These are phyloP conservation scores for Agrochola litura DNA, from an alignment of 2,888 invertebrate genomes.

Conservation along the genomic window DNA sequence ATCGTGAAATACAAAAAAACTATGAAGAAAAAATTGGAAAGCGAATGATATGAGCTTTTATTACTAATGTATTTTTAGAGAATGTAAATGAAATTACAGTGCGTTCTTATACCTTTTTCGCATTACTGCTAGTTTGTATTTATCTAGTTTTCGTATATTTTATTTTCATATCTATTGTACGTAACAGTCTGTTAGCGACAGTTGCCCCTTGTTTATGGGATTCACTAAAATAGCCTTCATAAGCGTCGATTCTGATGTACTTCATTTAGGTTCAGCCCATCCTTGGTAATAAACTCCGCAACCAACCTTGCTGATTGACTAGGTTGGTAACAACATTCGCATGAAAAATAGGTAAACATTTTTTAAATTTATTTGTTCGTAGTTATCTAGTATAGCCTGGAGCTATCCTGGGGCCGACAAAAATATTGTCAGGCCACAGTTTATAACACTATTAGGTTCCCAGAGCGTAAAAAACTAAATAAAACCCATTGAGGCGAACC, in stretches of 20 bases:
- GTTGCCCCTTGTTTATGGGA: not conserved
- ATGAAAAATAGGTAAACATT: not conserved
- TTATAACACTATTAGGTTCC: slow-evolving; percentile 10
- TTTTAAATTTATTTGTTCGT: not conserved
- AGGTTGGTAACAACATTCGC: not conserved
- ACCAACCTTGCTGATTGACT: not conserved
- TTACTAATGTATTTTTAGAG: not conserved
- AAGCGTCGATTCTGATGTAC: no score
- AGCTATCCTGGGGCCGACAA: no score
- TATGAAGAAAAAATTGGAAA: not conserved
- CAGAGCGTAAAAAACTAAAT: not conserved
- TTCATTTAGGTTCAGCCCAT: not conserved
- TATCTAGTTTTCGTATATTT: not conserved
- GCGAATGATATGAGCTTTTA: not conserved
- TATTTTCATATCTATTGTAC: not conserved
- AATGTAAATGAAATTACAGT: not conserved
- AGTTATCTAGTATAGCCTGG: not conserved
- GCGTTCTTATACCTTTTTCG: not conserved
- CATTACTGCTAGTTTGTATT: no score
- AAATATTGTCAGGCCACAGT: not conserved
- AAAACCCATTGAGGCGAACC: not conserved
- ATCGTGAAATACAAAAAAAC: not conserved
- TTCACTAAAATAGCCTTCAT: not conserved
- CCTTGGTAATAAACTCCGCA: not conserved
- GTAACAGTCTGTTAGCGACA: not conserved